phyloP scores from a whole-genome alignment of 2,888 invertebrate genomes.

The Drosophila borealis region DNA sequence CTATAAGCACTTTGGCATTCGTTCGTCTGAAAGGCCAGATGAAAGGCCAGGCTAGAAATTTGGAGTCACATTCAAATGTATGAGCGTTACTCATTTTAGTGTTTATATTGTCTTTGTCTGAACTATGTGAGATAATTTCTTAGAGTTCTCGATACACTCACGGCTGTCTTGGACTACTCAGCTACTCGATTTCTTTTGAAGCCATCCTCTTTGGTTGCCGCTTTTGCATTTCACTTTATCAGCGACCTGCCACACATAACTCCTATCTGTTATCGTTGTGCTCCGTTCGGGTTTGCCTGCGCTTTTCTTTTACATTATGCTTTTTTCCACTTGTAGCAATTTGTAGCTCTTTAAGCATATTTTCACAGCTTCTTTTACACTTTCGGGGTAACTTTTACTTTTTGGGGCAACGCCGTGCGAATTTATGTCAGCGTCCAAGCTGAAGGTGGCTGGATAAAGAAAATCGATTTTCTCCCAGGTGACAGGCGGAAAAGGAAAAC shows the following conservation, averaged over 20 bases:
- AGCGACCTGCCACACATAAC: conserved; percentile 50
- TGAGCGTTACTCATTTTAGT: too few species aligned
- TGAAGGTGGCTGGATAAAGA: conserved; percentile 37
- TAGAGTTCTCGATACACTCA: neutral
- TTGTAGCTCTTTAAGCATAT: conserved; percentile 56
- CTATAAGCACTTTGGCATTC: too few species aligned
- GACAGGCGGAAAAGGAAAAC: conserved; percentile 20
- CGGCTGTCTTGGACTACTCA: neutral
- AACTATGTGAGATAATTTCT: conserved; percentile 24
- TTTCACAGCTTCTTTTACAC: conserved; percentile 46
- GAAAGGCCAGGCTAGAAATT: too few species aligned
- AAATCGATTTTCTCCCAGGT: conserved; percentile 65
- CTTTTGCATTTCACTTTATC: conserved; percentile 50
- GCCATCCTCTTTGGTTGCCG: conserved; percentile 14
- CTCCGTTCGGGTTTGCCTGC: conserved; percentile 5
- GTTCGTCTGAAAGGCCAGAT: too few species aligned
- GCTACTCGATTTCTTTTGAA: conserved; percentile 10
- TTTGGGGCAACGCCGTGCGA: conserved; percentile 23
- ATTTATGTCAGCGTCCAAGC: conserved; percentile 68
- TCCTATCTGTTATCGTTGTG: conserved; percentile 37
- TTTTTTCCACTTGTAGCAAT: conserved; percentile 20
- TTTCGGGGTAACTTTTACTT: conserved; percentile 45
- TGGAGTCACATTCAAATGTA: too few species aligned
- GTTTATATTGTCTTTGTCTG: neutral
- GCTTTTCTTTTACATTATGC: neutral